Conservation (phyloP, 92 coral and sea anemone genomes). For the Hydrozoanthus gracilis region DNA sequence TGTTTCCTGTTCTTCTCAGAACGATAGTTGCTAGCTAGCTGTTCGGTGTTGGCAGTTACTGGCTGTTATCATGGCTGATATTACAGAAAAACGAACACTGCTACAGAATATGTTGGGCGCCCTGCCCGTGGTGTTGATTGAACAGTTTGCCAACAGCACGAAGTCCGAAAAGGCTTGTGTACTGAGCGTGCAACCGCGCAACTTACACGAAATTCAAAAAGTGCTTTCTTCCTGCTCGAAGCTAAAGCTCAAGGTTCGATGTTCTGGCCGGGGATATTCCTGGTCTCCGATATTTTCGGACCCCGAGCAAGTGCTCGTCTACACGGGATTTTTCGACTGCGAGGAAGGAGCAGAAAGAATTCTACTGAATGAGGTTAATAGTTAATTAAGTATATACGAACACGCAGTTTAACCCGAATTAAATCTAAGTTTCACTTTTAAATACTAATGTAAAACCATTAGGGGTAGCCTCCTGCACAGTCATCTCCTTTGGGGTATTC, state of each 20-base stretch:
- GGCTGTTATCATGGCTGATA: conserved; percentile 7
- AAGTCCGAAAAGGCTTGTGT: conserved; percentile 59
- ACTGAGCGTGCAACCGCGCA: conserved; percentile 65
- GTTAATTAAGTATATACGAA: neutral
- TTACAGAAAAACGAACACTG: neutral
- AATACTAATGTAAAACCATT: too few relatives aligned
- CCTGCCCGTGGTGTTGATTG: conserved; percentile 54
- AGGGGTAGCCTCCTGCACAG: too few relatives aligned
- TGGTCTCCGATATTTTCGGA: conserved; percentile 71
- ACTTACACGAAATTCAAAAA: conserved; percentile 48
- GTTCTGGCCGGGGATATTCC: conserved; percentile 62
- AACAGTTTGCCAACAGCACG: conserved; percentile 61
- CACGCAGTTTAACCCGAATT: neutral
- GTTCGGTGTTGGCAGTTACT: neutral
- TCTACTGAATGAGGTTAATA: conserved; percentile 48
- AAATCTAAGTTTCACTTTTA: too few relatives aligned
- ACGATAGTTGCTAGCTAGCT: neutral
- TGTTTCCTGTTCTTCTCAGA: neutral
- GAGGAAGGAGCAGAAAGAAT: conserved; percentile 51
- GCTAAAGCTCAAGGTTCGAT: conserved; percentile 48
- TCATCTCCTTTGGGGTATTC: too few relatives aligned
- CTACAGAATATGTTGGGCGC: conserved; percentile 47
- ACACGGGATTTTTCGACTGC: conserved; percentile 47
- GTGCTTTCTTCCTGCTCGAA: conserved; percentile 50
- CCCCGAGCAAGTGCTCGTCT: conserved; percentile 52